These are phyloP conservation scores for Pectinophora gossypiella DNA, from an alignment of 1,140 invertebrate species.

Conservation along the genomic window DNA sequence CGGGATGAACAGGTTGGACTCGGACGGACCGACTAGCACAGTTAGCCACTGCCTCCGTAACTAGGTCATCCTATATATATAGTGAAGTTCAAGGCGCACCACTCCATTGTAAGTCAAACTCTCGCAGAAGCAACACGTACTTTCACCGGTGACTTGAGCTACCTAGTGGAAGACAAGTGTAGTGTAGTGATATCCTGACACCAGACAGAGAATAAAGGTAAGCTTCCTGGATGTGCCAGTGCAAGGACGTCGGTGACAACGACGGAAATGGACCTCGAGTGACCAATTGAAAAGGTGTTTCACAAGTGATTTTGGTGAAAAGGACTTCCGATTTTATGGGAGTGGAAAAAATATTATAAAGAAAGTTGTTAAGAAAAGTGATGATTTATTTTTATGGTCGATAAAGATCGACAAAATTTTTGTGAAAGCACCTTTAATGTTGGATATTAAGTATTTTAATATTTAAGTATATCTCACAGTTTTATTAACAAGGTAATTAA, in stretches of 20 bases:
- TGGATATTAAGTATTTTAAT: not conserved
- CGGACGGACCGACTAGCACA: constrained; percentile 55
- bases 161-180: constrained; percentile 59
- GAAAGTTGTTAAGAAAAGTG: no score
- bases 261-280: not conserved
- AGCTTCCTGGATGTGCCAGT: constrained; percentile 35
- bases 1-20: constrained; percentile 60
- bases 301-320: constrained; percentile 31
- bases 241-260: not conserved
- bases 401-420: constrained; percentile 5
- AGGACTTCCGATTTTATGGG: not conserved
- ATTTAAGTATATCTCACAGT: not conserved
- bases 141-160: constrained; percentile 63
- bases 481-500: not conserved
- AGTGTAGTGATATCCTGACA: constrained; percentile 58
- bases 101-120: constrained; percentile 68
- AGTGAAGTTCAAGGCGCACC: constrained; percentile 68
- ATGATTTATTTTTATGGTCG: no score
- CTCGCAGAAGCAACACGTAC: constrained; percentile 62
- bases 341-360: no score
- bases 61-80: constrained; percentile 73
- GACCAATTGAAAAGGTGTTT: constrained; percentile 14
- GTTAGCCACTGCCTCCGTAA: constrained; percentile 52
- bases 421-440: constrained; percentile 5
- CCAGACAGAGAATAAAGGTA: constrained; percentile 52